A percentile compares a stretch with the other conserved stretches of the same genome.
Conservation (phyloP, 2,888 invertebrate species). For the Eudasyphora cyanicolor region DNA sequence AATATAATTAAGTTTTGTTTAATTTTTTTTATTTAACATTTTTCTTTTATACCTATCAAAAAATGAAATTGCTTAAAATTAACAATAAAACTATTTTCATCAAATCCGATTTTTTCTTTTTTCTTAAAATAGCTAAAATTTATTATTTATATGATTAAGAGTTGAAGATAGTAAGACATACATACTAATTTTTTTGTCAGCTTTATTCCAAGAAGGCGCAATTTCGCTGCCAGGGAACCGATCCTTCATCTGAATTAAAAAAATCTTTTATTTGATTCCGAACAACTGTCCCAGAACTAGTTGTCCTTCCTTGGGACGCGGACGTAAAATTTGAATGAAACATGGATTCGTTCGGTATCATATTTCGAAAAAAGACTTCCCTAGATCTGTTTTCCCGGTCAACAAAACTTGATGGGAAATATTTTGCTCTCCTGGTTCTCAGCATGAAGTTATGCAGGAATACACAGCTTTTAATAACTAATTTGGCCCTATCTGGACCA, state of each 20-base stretch:
- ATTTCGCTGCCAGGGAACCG: neutral
- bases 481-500: too few relatives aligned
- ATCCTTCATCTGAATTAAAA: conserved; percentile 2
- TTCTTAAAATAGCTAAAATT: too few relatives aligned
- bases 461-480: neutral
- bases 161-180: too few relatives aligned
- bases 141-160: too few relatives aligned
- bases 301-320: neutral
- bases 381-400: neutral
- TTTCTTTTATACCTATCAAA: too few relatives aligned
- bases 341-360: neutral
- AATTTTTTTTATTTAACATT: too few relatives aligned
- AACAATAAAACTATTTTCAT: too few relatives aligned
- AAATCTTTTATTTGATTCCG: neutral
- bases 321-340: neutral
- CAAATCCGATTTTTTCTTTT: too few relatives aligned
- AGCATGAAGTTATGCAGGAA: conserved; percentile 14
- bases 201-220: too few relatives aligned
- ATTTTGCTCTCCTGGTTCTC: neutral
- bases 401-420: neutral
- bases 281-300: neutral
- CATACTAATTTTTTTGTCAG: too few relatives aligned
- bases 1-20: too few relatives aligned
- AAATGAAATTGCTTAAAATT: too few relatives aligned
- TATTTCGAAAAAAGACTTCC: neutral